Percentiles rank a stretch among this genome's conserved stretches.
phyloP scores from a whole-genome alignment of 2,888 invertebrate genomes.

The Caenorhabditis becei region DNA sequence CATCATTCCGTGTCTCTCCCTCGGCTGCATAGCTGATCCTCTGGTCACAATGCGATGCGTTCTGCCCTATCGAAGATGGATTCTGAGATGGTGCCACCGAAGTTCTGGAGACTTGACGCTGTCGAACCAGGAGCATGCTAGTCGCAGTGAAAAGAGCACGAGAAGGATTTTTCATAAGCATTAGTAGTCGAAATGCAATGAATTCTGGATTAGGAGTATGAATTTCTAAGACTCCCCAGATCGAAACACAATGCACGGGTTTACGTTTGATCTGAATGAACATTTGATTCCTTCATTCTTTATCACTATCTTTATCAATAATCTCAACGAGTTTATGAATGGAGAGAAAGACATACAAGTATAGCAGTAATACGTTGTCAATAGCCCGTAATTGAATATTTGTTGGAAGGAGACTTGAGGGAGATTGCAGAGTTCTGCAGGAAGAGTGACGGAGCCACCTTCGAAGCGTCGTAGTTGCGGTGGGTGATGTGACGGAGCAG shows the following conservation, averaged over 20 bases:
- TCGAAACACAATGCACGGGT: background rate
- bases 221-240: background rate
- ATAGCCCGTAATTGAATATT: slow-evolving; percentile 60
- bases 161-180: slow-evolving; percentile 29
- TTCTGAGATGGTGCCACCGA: slow-evolving; percentile 31
- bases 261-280: background rate
- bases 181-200: slow-evolving; percentile 6
- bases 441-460: slow-evolving; percentile 44
- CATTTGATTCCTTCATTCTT: slow-evolving; percentile 1
- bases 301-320: too few species aligned
- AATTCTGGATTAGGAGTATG: background rate
- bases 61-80: slow-evolving; percentile 46
- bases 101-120: slow-evolving; percentile 11
- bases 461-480: slow-evolving; percentile 58
- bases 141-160: slow-evolving; percentile 12
- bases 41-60: slow-evolving; percentile 47
- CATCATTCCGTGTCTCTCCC: slow-evolving; percentile 48
- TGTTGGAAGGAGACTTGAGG: slow-evolving; percentile 37
- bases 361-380: slow-evolving; percentile 33
- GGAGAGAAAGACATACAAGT: background rate
- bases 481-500: slow-evolving; percentile 52
- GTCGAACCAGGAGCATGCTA: slow-evolving; percentile 30
- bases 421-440: slow-evolving; percentile 53
- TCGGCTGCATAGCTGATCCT: slow-evolving; percentile 49
- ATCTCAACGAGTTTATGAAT: too few species aligned